Percentiles rank a stretch among this genome's conserved stretches.
phyloP scores from a whole-genome alignment of 2,888 invertebrate genomes.

The Coremacera marginata region DNA sequence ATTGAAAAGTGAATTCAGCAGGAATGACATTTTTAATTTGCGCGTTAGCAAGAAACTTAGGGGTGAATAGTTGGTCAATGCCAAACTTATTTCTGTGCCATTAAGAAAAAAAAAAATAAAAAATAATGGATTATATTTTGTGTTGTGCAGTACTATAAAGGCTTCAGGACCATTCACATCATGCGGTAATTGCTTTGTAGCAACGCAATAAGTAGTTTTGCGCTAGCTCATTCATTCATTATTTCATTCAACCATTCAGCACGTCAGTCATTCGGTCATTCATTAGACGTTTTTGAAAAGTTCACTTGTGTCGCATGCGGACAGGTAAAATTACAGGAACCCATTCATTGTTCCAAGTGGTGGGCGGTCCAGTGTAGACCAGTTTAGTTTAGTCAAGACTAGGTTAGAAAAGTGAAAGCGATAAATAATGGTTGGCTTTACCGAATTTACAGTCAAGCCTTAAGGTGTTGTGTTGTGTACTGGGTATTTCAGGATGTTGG shows the following conservation, averaged over 20 bases:
- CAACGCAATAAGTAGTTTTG: background rate
- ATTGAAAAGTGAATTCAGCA: too few species aligned
- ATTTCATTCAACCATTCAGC: background rate
- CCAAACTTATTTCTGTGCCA: too few species aligned
- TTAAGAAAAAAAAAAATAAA: constrained; percentile 54
- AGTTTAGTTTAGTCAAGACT: background rate
- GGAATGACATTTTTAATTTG: too few species aligned
- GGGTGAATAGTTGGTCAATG: too few species aligned
- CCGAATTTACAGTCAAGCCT: background rate
- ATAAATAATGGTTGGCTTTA: background rate
- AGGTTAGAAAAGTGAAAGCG: constrained; percentile 8
- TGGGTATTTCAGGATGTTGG: background rate
- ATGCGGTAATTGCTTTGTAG: background rate
- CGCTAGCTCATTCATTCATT: background rate
- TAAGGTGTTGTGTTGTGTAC: too few species aligned
- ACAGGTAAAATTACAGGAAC: constrained; percentile 19
- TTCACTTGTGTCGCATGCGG: constrained; percentile 8
- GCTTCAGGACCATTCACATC: background rate
- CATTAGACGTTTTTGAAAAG: background rate
- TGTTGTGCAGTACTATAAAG: constrained; percentile 56
- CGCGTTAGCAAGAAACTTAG: too few species aligned
- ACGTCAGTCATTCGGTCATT: background rate
- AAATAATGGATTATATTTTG: constrained; percentile 63
- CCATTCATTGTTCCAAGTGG: background rate
- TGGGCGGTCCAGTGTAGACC: background rate